phyloP scores from a whole-genome alignment of 2,797 vertebrate species.

The Pantherophis vulpinus region DNA sequence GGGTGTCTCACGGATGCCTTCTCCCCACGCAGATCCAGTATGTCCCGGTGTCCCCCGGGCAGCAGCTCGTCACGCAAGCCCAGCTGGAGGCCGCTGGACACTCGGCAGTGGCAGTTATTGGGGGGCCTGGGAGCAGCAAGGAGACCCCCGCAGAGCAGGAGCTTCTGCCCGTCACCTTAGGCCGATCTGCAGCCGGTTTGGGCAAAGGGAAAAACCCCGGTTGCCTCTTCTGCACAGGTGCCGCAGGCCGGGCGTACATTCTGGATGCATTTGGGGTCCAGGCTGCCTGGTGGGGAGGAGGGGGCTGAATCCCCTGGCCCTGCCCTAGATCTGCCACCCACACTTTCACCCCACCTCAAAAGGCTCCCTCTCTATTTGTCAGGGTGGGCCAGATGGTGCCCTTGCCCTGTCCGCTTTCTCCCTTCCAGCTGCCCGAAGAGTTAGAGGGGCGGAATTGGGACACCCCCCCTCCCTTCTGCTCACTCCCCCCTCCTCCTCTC shows the following conservation, averaged over 20 bases:
- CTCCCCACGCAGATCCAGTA: conserved; percentile 88
- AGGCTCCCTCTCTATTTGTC: too few species aligned
- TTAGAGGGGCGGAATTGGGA: background rate
- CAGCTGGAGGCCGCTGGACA: conserved; percentile 89
- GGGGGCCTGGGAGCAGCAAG: background rate
- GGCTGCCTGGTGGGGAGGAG: background rate
- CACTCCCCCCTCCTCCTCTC: fast-evolving
- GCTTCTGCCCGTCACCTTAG: background rate
- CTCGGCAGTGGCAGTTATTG: conserved; percentile 86
- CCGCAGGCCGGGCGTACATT: background rate
- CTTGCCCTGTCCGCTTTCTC: background rate
- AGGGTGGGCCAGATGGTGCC: background rate
- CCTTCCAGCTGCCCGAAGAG: fast-evolving
- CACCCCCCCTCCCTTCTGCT: fast-evolving
- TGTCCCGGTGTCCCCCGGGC: conserved; percentile 85
- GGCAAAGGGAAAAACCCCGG: background rate
- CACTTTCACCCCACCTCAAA: background rate
- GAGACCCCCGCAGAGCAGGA: background rate
- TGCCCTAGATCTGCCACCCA: fast-evolving
- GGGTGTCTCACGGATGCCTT: background rate
- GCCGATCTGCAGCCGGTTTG: background rate
- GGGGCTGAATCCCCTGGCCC: background rate
- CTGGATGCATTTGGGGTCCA: background rate
- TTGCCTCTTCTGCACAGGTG: background rate
- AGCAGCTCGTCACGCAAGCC: conserved; percentile 86